Base-by-base conservation (phyloP, 30 jellyfish, hydroid and myxozoan genomes). In the Pseudorhiza aurosa region DNA sequence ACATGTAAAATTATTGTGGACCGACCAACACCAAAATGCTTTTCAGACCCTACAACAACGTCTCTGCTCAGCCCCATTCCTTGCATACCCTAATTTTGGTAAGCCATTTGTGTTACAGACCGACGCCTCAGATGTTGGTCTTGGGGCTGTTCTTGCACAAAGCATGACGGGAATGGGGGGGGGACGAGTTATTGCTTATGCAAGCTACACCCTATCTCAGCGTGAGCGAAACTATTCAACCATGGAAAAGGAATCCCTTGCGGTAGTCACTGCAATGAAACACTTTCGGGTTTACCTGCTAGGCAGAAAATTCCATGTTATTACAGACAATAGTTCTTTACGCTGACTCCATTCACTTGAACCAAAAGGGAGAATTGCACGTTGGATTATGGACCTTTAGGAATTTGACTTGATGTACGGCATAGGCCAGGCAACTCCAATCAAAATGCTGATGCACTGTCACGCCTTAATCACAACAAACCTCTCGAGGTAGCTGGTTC, bases 341-440 rank as follows among this genome's bases (percentile, higher is more conserved):
- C 62, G 43, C 6, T 85, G 81, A 81, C 87, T 75, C 19, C 68
- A 40, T 58, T 75, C 80, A 4, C 57, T 75, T 75, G 88, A 75
- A 37, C 90, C 59, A 1, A 70, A 85, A 40, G 96, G 96, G 62
- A 18, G 81, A 68, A 64, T 75, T 18, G 96, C 93, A 40, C 68
- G 94, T 25, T 85, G 96, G 88, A 22, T 75, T 17, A 70, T 64
- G 81, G 93, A 85, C 39, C 73, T 85, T 5, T 64, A 69, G 72
- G 78, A 74, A 50, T 75, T 56, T 45, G 53, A 75, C 75, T 85
- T 65, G 58, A 49, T 3, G 58, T 85, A 6, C 26, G 17, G 37
- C 81, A 85, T 77, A 75, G 88, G 31, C 75, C 72, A 30, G 87
- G 96, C 15, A 50, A n/a, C 26, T 14, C 25, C 37, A 86, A 85